Conservation (phyloP, 2,113 vertebrate species). For the Peromyscus polionotus region DNA sequence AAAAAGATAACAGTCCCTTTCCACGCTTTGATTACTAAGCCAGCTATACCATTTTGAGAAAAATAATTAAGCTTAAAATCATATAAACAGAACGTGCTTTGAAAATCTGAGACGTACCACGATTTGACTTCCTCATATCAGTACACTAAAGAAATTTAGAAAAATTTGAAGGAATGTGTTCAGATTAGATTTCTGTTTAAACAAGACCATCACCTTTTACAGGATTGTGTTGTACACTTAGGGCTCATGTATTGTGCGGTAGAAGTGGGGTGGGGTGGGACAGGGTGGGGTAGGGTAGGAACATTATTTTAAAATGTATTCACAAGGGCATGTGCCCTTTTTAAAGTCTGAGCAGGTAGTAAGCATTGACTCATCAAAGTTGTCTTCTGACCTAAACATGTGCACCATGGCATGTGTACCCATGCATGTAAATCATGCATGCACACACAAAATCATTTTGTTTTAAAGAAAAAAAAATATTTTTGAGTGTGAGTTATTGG, state of each 20-base stretch:
- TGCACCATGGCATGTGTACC: not conserved
- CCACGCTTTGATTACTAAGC: constrained; percentile 21
- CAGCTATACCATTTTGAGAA: constrained; percentile 8
- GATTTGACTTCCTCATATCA: not conserved
- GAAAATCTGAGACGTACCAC: not conserved
- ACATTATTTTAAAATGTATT: not conserved
- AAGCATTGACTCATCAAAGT: not conserved
- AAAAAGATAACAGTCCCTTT: constrained; percentile 6
- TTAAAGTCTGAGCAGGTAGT: not conserved
- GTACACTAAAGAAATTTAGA: not conserved
- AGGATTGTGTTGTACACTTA: not conserved
- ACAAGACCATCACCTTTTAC: not conserved
- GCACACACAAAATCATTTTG: not conserved
- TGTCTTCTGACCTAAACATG: not conserved
- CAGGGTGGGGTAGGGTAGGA: not conserved
- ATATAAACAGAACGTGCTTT: not conserved
- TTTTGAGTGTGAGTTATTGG: not conserved
- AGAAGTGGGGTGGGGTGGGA: not conserved
- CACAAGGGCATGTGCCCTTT: not conserved
- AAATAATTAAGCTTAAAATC: constrained; percentile 45
- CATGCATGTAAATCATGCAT: not conserved
- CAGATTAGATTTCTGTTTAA: constrained; percentile 23
- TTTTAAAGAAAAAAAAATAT: not conserved
- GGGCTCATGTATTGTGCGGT: not conserved
- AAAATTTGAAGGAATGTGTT: not conserved